Evolutionary conservation across 1,140 invertebrate species (phyloP), one percentile per base, ranked within the genome.

Genomic region (Apis laboriosa): DNA sequence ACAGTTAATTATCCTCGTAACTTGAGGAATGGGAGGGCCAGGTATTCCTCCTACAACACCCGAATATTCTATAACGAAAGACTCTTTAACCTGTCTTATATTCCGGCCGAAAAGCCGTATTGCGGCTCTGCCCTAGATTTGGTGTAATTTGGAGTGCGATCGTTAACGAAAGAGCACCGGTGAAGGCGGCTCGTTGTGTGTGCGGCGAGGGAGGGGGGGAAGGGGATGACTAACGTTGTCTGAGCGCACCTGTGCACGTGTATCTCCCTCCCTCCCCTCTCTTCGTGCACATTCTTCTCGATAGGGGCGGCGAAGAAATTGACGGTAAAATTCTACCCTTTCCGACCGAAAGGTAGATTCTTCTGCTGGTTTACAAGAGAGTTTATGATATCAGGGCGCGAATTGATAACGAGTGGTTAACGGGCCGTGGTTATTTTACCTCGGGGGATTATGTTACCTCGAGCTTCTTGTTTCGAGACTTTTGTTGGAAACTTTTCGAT

Each of bases 41-140:
- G 70, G 49, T 79, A 79, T 79, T 61, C 28, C 77, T 17, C 76
- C 64, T 15, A 64, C 49, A 64, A 21, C 72, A 56, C 53, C 55
- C 80, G 55, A 82, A 76, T 67, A 82, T 76, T 76, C 80, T 76
- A 82, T 71, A 78, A 78, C 81, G 49, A 77, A 56, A 75, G 66
- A 56, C 80, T 87, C 85, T 87, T 86, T 73, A 78, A 86, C 9
- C 67, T 79, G 77, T 87, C 85, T 87, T 86, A 84, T 87, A 86
- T 86, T 73, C 80, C 74, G 80, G 28, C 73, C 77, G 77, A 84
- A 87, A 87, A 84, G 77, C 85, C 85, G 85, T 87, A 87, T 84
- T 87, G 86, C 86, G 74, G 86, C 85, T 87, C 28, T 87, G 86
- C 28, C 85, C 86, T 78, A 87, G 86, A 87, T 87, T 87, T 75